A percentile compares a stretch with the other conserved stretches of the same genome.
Conservation (phyloP, 35 echinoderm and acorn worm genomes). For the Lytechinus variegatus region DNA sequence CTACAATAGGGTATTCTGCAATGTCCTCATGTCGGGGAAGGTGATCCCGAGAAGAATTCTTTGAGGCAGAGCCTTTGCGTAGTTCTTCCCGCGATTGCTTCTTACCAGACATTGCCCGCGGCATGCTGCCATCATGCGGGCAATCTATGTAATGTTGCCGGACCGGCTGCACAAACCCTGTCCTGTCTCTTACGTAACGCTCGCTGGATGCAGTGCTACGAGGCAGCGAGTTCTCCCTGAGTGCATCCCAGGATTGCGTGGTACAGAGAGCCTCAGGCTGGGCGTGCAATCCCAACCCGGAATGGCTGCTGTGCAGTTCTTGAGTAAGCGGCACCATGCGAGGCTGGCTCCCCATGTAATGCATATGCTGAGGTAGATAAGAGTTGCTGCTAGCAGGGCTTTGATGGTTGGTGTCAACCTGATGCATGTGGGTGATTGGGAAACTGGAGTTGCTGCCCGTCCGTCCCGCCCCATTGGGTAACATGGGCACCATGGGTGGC, state of each 20-base stretch:
- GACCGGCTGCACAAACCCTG: constrained; percentile 31
- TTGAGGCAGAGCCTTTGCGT: neutral
- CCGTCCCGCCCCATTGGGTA: constrained; percentile 54
- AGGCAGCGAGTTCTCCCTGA: constrained; percentile 48
- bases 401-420: neutral
- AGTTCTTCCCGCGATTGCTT: constrained; percentile 14
- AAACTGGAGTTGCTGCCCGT: constrained; percentile 45
- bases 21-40: constrained; percentile 47
- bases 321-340: constrained; percentile 26
- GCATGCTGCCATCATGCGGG: constrained; percentile 42
- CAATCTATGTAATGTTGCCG: constrained; percentile 26
- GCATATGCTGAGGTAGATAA: constrained; percentile 37
- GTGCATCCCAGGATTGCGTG: constrained; percentile 41
- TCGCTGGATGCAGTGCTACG: constrained; percentile 48
- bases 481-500: constrained; percentile 32
- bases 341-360: constrained; percentile 34
- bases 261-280: constrained; percentile 48
- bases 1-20: neutral
- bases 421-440: constrained; percentile 31
- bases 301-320: constrained; percentile 46
- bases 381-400: constrained; percentile 31
- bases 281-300: neutral
- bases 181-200: constrained; percentile 25
- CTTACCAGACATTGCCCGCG: constrained; percentile 1
- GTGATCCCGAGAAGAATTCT: neutral